Evolutionary conservation across 1,140 invertebrate genomes (phyloP), one percentile per base, ranked within the genome.

Genomic region (Nasonia longicornis): DNA sequence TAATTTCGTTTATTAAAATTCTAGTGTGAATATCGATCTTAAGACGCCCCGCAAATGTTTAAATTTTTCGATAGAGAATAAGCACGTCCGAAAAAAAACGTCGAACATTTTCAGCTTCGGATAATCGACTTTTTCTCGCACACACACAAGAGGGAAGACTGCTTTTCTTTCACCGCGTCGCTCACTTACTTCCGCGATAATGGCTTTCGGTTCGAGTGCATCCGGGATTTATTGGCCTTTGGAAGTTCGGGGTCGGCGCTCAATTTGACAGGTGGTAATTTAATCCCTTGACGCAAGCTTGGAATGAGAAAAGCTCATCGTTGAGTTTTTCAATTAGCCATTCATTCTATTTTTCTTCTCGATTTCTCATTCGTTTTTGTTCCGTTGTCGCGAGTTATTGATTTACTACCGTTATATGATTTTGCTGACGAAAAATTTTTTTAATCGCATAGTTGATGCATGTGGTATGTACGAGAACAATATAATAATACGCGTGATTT

Each of bases 201-300:
- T 79, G 70, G 63, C 70, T 79, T 66, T 79, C 70, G 29, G 42
- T 79, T 73, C 70, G 58, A 79, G 78, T 79, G 58, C 35, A 22
- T n/a, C 58, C 20, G 58, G 38, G 58, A 73, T 73, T 79, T 73
- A 79, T 73, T 73, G 52, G 70, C 70, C 70, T 79, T 73, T 73
- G 10, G 31, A 72, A 79, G 78, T 73, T 79, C 31, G 45, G 58
- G 35, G n/a, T 64, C 64, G 76, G 10, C 14, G 3, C 31, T 48
- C n/a, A n/a, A 12, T 72, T 63, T 71, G 67, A 71, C 69, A 63
- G 67, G 69, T 79, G 48, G 67, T 71, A 71, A 79, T 79, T 79
- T 79, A 72, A 77, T 77, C 66, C 76, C 0, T 1, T 12, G 11
- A n/a, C 35, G n/a, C 12, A 26, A 11, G 69, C 69, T 35, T 38